Conservation (phyloP, 30 jellyfish, hydroid and myxozoan species). For the Calvadosia cruxmelitensis region DNA sequence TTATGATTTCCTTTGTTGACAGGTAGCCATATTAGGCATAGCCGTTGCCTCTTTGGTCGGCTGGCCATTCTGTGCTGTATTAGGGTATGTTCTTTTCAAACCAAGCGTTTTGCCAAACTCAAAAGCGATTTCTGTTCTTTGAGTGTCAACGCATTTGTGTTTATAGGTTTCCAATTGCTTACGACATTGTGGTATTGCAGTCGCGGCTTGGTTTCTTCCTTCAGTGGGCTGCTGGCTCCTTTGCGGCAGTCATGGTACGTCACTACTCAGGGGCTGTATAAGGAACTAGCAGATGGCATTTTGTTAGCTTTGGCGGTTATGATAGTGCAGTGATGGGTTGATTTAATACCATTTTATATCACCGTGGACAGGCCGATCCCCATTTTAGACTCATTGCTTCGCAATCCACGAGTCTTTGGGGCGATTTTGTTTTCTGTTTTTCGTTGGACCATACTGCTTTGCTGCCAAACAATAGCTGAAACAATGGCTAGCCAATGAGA, state of each 20-base stretch:
- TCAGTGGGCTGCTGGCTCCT: conserved; percentile 68
- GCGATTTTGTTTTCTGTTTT: too few relatives aligned
- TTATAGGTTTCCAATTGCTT: conserved; percentile 83
- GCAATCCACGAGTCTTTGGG: too few relatives aligned
- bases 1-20: not conserved
- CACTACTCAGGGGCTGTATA: not conserved
- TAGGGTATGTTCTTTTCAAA: conserved; percentile 49
- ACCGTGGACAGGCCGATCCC: too few relatives aligned
- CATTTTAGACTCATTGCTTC: too few relatives aligned
- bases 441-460: too few relatives aligned
- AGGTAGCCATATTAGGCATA: conserved; percentile 58
- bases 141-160: not conserved
- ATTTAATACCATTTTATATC: too few relatives aligned
- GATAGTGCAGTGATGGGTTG: too few relatives aligned
- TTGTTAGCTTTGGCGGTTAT: too few relatives aligned
- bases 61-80: conserved; percentile 90
- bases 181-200: conserved; percentile 49
- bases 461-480: too few relatives aligned
- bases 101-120: not conserved
- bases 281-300: not conserved
- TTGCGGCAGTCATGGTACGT: conserved; percentile 84
- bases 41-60: conserved; percentile 91
- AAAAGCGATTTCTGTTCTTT: not conserved
- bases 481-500: too few relatives aligned
- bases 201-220: conserved; percentile 49